Evolutionary conservation across 2,797 vertebrate species (phyloP), one percentile per base, ranked within the genome.

Genomic region (Rhyacichthys aspro): DNA sequence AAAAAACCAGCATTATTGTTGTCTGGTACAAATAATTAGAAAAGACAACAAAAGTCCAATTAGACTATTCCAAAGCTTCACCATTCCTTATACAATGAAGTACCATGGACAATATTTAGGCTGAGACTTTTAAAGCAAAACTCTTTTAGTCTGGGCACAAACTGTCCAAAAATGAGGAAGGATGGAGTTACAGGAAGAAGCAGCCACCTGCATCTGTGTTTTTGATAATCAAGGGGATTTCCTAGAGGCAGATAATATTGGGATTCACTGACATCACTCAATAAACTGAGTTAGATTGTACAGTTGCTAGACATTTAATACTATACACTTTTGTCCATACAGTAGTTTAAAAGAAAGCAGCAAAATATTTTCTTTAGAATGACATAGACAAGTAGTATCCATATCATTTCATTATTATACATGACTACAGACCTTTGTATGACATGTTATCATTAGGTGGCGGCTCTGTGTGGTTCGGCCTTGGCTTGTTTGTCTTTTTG

Each of bases 221-320:
- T 71, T 79, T 4, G 36, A 48, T 59, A 48, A 48, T 45, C 49
- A 18, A 59, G 81, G 88, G 86, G 77, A 76, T 74, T 90, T 86
- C 86, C 83, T 63, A 43, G 43, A 36, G 52, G 47, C 42, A 48
- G 42, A 63, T 69, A 84, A 73, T 65, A 67, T 63, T 63, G 50
- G 64, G 79, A 85, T 81, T 72, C 63, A 71, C 60, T 18, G 62
- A 56, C 45, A 74, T 88, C 84, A 81, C 79, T 84, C 83, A 88
- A 16, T 74, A 77, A 74, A 72, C 41, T 39, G 42, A 17, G 57
- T 12, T 44, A 73, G 82, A 82, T 80, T 77, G 60, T 17, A 16
- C 56, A 8, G 14, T 14, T 33, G 53, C 44, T 28, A 28, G 72
- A 74, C 55, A 60, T 49, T 44, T 44, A 68, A 85, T 72, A 71